phyloP scores from a whole-genome alignment of 1,140 invertebrate genomes.

The Heliconius hermathena region DNA sequence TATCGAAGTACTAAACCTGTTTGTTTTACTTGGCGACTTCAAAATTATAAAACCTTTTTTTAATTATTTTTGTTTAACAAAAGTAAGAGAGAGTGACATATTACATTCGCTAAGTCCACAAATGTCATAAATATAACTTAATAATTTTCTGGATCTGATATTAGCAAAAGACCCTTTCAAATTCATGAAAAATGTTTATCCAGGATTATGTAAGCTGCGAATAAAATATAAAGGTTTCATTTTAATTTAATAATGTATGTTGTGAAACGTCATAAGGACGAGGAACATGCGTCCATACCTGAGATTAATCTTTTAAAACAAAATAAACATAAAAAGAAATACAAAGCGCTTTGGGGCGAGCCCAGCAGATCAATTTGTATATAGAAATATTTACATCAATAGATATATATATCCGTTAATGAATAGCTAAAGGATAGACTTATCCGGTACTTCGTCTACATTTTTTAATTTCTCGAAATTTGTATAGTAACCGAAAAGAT shows the following conservation, averaged over 20 bases:
- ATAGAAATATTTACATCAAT: too few relatives aligned
- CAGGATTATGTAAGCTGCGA: neutral
- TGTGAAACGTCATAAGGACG: neutral
- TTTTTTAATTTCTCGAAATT: too few relatives aligned
- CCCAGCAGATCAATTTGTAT: too few relatives aligned
- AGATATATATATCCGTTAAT: too few relatives aligned
- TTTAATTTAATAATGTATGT: neutral
- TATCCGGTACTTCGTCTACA: too few relatives aligned
- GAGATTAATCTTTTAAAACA: neutral
- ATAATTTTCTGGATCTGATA: constrained; percentile 4
- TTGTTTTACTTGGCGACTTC: too few relatives aligned
- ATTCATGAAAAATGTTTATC: constrained; percentile 8
- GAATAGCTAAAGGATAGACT: too few relatives aligned
- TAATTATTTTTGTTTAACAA: neutral
- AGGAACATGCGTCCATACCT: neutral
- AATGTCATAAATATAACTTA: constrained; percentile 7
- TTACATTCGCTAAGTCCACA: neutral
- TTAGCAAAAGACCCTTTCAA: constrained; percentile 1
- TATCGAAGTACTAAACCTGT: too few relatives aligned
- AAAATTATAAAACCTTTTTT: neutral
- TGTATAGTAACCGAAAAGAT: too few relatives aligned
- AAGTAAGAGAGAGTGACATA: neutral
- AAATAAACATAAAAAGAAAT: neutral
- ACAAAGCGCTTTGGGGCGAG: too few relatives aligned
- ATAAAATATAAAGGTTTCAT: neutral